Evolutionary conservation across 2,888 invertebrate species (phyloP), one percentile per base, ranked within the genome.

Genomic region (Ectobius pallidus): DNA sequence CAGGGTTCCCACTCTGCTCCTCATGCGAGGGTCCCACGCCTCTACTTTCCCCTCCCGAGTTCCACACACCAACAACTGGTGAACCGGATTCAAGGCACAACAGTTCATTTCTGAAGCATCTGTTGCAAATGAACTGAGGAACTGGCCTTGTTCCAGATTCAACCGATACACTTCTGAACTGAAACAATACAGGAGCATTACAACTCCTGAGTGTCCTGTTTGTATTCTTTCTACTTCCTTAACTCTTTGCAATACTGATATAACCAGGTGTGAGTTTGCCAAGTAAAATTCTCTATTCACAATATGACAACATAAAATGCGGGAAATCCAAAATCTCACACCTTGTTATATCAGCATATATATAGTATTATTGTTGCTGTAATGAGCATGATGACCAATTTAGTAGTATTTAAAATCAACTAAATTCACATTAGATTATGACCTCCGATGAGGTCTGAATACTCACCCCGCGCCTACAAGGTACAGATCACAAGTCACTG

Each of bases 101-200:
- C 92, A 92, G 81, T 96, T 96, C 25, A 95, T 87, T 75, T 90
- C 88, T 74, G 88, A 87, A 16, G 92, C 90, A 75, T 91, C 90
- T 2, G 95, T 91, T 72, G 87, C 86, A 80, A 91, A 91, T 0
- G 99, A 93, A 78, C 93, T 92, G 80, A 98, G 85, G 84, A 98
- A 99, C 80, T 96, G 93, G 0, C 99, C 99, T 80, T 95, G 89
- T 84, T 99, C 97, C 77, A 99, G 86, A 85, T 99, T 99, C 73
- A 99, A 85, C 77, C 99, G 90, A 81, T 95, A 98, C 25, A 98
- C 92, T 82, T 99, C 96, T 75, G 85, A 84, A 71, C 95, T 95
- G 82, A 71, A 74, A 75, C 49, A 70, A 63, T 81, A 74, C 34
- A 34, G 11, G 6, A 7, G 6, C 11, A 34, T 7, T 34, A 34